Evolutionary conservation across 1,140 invertebrate species (phyloP), one percentile per base, ranked within the genome.

Genomic region (Parapsyche elsis): DNA sequence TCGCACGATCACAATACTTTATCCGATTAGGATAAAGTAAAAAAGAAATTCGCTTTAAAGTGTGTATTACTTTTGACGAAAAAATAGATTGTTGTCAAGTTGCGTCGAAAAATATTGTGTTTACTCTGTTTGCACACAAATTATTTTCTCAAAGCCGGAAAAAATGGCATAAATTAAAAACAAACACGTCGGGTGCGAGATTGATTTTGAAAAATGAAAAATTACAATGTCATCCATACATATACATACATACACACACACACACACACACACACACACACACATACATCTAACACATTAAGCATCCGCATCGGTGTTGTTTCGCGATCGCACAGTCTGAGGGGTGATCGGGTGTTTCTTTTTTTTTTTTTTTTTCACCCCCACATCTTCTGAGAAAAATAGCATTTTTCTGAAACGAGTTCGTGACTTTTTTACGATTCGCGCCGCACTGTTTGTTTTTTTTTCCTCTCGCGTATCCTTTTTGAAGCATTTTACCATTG

Each of bases 361-460:
- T 79, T 78, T 81, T 71, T n/a, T 57, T 74, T 71, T 71, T 76
- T 79, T 79, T 78, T 81, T 71, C 26, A 19, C 44, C 80, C 59
- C 61, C 81, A 67, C 76, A 46, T 81, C 81, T n/a, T 44, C 75
- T 53, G 81, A 80, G 70, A 78, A 81, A 81, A 83, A 83, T 81
- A 80, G 64, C 80, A 80, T 83, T 83, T 83, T 83, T 83, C 57
- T 80, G 78, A 78, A 83, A 80, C 82, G 82, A 83, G 82, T 83
- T 83, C 82, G 82, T 83, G 82, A 83, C 82, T 83, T 83, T 83
- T 83, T 83, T 83, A 83, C 82, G 82, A 83, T 83, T 83, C 71
- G 80, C 76, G 76, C 73, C 61, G 79, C 76, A 80, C 59, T 81
- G 76, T 74, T 67, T 81, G 81, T 80, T 73, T 16, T 53, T 46